Conservation (phyloP, 2,888 invertebrate genomes). For the Prostheceraeus crozeri region DNA sequence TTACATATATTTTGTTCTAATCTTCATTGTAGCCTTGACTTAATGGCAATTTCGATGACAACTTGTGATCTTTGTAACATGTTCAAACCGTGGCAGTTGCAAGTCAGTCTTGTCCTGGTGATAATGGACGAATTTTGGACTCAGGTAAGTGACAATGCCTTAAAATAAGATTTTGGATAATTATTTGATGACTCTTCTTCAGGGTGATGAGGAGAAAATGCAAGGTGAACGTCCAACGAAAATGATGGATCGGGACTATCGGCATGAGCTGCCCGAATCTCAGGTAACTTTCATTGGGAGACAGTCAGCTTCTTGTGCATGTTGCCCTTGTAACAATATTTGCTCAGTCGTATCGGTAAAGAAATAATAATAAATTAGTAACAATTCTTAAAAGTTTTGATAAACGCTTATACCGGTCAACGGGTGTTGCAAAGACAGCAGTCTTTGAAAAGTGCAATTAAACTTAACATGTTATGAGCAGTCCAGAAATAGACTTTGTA, state of each 20-base stretch:
- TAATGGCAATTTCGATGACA: conserved; percentile 74
- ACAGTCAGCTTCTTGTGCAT: conserved; percentile 55
- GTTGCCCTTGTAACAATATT: too few relatives aligned
- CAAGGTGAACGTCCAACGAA: conserved; percentile 68
- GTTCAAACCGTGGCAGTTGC: conserved; percentile 75
- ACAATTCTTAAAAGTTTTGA: too few relatives aligned
- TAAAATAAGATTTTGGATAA: conserved; percentile 34
- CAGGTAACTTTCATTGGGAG: conserved; percentile 65
- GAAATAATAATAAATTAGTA: too few relatives aligned
- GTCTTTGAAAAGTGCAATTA: too few relatives aligned
- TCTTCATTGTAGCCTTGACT: conserved; percentile 60
- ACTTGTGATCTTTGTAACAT: conserved; percentile 74
- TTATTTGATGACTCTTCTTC: too few relatives aligned
- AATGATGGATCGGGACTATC: conserved; percentile 71
- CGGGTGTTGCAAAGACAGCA: too few relatives aligned
- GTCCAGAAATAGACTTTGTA: too few relatives aligned
- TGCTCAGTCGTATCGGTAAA: too few relatives aligned
- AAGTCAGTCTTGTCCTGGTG: conserved; percentile 71
- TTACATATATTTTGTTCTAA: conserved; percentile 8
- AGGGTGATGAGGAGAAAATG: conserved; percentile 66
- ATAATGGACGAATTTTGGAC: conserved; percentile 61
- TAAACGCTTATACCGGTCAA: too few relatives aligned
- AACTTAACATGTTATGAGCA: too few relatives aligned
- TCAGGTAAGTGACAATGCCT: too few relatives aligned
- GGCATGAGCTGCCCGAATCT: conserved; percentile 68